Conservation (phyloP, 2,797 vertebrate species). For the Brotula barbata region DNA sequence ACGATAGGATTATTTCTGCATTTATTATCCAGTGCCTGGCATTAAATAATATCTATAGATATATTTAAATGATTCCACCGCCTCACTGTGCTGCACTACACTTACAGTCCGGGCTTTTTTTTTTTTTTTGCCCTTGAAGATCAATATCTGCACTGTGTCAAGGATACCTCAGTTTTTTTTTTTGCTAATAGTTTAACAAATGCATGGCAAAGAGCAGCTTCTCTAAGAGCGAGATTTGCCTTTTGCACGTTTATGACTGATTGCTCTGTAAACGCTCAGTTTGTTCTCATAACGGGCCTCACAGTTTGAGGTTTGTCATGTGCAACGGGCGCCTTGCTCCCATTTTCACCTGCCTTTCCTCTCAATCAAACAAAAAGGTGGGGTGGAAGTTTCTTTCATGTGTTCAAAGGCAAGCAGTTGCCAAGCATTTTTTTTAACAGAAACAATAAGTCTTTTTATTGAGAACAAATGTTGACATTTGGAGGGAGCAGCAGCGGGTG, state of each 20-base stretch:
- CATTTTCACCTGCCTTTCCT: slow-evolving; percentile 74
- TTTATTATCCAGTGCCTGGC: slow-evolving; percentile 58
- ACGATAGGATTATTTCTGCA: slow-evolving; percentile 56
- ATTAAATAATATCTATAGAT: slow-evolving; percentile 58
- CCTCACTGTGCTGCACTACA: slow-evolving; percentile 14
- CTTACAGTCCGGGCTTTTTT: slow-evolving; percentile 18
- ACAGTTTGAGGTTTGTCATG: slow-evolving; percentile 69
- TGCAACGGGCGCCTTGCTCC: slow-evolving; percentile 58
- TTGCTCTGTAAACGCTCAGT: slow-evolving; percentile 71
- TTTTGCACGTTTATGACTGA: slow-evolving; percentile 64
- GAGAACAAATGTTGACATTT: slow-evolving; percentile 93
- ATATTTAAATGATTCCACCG: slow-evolving; percentile 23
- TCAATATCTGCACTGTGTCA: slow-evolving; percentile 45
- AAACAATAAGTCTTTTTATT: slow-evolving; percentile 90
- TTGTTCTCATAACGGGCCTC: slow-evolving; percentile 52
- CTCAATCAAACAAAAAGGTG: slow-evolving; percentile 77
- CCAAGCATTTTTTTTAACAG: slow-evolving; percentile 75
- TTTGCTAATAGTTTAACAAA: slow-evolving; percentile 41
- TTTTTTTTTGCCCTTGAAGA: slow-evolving; percentile 54
- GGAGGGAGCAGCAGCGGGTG: slow-evolving; percentile 67
- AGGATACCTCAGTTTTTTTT: slow-evolving; percentile 35
- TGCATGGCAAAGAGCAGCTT: slow-evolving; percentile 31
- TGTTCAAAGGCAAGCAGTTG: slow-evolving; percentile 82
- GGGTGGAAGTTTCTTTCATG: slow-evolving; percentile 77
- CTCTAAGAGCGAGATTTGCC: slow-evolving; percentile 46